Percentiles rank a stretch among this genome's conserved stretches.
Evolutionary conservation across 2,113 vertebrate genomes (phyloP).

Genomic region (Xiphias gladius): DNA sequence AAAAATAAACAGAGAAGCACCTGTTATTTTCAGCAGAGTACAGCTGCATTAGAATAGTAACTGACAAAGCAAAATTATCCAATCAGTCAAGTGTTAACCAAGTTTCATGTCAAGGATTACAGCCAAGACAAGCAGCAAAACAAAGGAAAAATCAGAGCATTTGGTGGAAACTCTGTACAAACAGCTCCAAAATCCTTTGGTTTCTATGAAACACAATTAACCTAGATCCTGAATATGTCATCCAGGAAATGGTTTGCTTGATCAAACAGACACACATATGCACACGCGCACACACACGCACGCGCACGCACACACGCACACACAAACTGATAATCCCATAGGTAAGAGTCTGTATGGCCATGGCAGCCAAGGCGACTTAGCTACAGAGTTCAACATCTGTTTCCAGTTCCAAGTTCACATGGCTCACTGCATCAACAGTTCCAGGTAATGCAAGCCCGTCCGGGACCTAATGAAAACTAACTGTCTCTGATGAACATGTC

Average conservation of each 20-base stretch:
- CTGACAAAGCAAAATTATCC: constrained; percentile 54
- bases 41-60: constrained; percentile 53
- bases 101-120: constrained; percentile 67
- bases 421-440: constrained; percentile 78
- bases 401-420: constrained; percentile 81
- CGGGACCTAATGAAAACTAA: constrained; percentile 75
- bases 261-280: constrained; percentile 35
- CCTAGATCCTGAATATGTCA: constrained; percentile 49
- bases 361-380: constrained; percentile 63
- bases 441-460: constrained; percentile 77
- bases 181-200: constrained; percentile 69
- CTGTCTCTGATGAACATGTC: constrained; percentile 66
- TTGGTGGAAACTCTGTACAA: constrained; percentile 55
- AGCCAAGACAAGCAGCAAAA: constrained; percentile 78
- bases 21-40: constrained; percentile 60
- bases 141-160: constrained; percentile 58
- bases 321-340: constrained; percentile 39
- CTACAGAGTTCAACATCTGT: constrained; percentile 73
- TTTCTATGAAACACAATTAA: constrained; percentile 64
- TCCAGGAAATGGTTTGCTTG: constrained; percentile 56
- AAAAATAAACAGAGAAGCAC: constrained; percentile 65
- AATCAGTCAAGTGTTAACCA: constrained; percentile 78
- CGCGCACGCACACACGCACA: background rate
- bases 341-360: constrained; percentile 49
- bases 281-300: constrained; percentile 5